These are phyloP conservation scores for Carassius carassius DNA, from an alignment of 2,113 vertebrate species.

Conservation along the genomic window DNA sequence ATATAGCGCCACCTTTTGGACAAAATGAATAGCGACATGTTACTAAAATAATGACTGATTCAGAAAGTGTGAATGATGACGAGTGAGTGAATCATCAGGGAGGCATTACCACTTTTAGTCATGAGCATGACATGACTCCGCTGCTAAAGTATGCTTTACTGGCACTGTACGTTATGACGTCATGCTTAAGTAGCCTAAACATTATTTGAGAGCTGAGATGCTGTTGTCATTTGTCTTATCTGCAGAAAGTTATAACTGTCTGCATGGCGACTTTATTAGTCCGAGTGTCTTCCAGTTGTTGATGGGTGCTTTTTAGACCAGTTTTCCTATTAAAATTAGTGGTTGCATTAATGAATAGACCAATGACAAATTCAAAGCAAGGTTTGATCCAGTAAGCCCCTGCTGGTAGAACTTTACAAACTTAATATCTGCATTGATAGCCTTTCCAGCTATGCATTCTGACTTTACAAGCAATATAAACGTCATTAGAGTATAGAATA, in stretches of 20 bases:
- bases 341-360: neutral
- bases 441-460: too few relatives aligned
- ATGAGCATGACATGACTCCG: neutral
- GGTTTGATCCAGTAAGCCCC: neutral
- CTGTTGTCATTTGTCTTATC: neutral
- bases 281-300: neutral
- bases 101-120: neutral
- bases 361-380: neutral
- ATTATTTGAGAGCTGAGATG: neutral
- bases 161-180: neutral
- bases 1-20: neutral
- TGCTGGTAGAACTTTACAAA: neutral
- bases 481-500: too few relatives aligned
- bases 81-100: neutral
- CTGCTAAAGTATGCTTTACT: conserved; percentile 21
- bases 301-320: neutral
- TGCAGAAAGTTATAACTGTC: neutral
- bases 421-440: too few relatives aligned
- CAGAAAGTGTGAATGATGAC: neutral
- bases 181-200: neutral
- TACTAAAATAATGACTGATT: neutral
- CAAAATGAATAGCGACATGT: neutral
- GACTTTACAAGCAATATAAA: too few relatives aligned
- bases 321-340: neutral
- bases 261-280: neutral